These are phyloP conservation scores for western clawed frog (Xenopus tropicalis) DNA, from an alignment of 2,113 vertebrate genomes.

Conservation along the genomic window DNA sequence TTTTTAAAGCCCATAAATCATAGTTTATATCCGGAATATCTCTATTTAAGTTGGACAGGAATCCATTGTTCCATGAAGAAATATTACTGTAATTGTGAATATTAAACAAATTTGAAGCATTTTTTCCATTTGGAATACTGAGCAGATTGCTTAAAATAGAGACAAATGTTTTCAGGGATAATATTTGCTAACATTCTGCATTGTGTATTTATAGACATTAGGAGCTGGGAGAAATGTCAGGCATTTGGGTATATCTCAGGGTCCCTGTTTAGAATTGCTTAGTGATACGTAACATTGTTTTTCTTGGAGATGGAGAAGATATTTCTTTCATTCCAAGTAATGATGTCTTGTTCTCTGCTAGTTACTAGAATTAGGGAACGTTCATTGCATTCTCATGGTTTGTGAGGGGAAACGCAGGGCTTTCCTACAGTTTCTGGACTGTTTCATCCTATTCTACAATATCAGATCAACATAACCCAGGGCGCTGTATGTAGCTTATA, in stretches of 20 bases:
- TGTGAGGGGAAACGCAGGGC: no score
- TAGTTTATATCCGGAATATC: conserved; percentile 32
- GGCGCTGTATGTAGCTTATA: no score
- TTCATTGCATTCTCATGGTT: no score
- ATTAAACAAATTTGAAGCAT: conserved; percentile 12
- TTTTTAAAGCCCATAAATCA: conserved; percentile 35
- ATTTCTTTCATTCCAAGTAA: neutral
- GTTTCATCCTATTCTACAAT: no score
- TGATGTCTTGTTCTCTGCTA: neutral
- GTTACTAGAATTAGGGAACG: neutral
- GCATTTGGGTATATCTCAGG: neutral
- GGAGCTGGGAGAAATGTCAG: neutral
- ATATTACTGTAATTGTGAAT: conserved; percentile 32
- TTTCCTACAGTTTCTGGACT: no score
- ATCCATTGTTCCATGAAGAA: conserved; percentile 20
- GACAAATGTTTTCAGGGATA: neutral
- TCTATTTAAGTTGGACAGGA: conserved; percentile 41
- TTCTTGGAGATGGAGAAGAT: neutral
- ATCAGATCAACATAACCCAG: no score
- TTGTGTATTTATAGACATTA: neutral
- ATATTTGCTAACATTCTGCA: neutral
- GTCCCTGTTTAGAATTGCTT: neutral
- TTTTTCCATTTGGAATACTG: neutral
- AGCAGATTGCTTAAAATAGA: neutral
- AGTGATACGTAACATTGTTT: neutral